Conservation (phyloP, 2,888 invertebrate species). For the Ectemnius continuus region DNA sequence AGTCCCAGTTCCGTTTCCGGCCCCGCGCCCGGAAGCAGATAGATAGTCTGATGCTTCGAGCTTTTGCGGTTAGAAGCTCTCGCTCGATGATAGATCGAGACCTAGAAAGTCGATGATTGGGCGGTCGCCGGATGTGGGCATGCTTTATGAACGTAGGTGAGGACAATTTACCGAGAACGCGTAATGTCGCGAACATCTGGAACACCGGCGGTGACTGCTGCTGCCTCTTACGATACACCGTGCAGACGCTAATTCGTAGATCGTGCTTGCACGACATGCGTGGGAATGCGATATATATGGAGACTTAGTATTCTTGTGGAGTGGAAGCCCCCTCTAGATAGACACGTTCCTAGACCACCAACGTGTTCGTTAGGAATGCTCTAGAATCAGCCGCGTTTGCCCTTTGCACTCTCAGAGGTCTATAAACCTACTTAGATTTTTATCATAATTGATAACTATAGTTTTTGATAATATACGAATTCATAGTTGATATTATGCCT, state of each 20-base stretch:
- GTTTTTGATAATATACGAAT: too few species aligned
- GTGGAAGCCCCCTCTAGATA: too few species aligned
- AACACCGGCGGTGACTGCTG: slow-evolving; percentile 25
- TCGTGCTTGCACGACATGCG: slow-evolving; percentile 40
- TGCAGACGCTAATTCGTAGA: slow-evolving; percentile 31
- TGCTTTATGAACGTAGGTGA: slow-evolving; percentile 56
- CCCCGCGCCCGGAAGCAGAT: neutral
- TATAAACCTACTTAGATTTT: too few species aligned
- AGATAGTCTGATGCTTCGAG: too few species aligned
- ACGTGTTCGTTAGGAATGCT: too few species aligned
- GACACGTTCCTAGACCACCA: too few species aligned
- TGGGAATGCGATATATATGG: slow-evolving; percentile 34
- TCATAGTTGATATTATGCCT: too few species aligned
- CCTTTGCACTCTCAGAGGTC: too few species aligned
- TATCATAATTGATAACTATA: too few species aligned
- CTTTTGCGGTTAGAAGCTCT: too few species aligned
- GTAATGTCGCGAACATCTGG: slow-evolving; percentile 49
- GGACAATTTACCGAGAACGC: slow-evolving; percentile 37
- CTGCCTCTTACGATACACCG: slow-evolving; percentile 33
- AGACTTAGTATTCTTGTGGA: too few species aligned
- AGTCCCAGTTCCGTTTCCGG: slow-evolving; percentile 20
- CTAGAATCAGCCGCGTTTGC: too few species aligned
- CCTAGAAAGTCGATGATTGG: slow-evolving; percentile 39
- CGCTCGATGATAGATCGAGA: slow-evolving; percentile 10
- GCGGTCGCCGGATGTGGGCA: slow-evolving; percentile 36